A percentile compares a stretch with the other conserved stretches of the same genome.
These are phyloP conservation scores for Pemphredon lugubris DNA, from an alignment of 2,888 invertebrate genomes.

Conservation along the genomic window DNA sequence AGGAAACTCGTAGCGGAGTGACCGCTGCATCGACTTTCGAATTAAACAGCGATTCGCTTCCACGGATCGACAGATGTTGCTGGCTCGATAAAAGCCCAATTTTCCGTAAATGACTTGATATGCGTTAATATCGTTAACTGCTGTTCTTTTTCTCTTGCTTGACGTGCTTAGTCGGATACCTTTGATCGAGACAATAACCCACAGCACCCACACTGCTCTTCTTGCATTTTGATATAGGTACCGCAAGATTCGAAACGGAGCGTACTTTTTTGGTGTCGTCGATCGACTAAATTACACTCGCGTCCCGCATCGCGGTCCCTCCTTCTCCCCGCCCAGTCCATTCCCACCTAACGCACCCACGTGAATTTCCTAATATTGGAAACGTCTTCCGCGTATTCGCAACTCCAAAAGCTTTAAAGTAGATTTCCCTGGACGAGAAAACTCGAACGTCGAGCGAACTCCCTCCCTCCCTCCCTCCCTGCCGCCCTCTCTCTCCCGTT, in stretches of 20 bases:
- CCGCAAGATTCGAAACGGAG: no score
- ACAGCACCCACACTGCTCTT: no score
- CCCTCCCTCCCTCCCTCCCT: no score
- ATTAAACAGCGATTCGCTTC: constrained; percentile 15
- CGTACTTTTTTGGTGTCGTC: neutral
- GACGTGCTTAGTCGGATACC: no score
- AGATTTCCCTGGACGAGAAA: neutral
- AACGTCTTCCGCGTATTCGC: neutral
- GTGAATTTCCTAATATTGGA: neutral
- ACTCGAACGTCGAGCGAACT: neutral
- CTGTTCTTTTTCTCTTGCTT: no score
- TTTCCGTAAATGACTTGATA: neutral
- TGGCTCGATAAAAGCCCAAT: constrained; percentile 23
- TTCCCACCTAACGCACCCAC: neutral
- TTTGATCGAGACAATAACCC: no score
- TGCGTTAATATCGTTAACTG: neutral
- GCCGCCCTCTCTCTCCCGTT: no score
- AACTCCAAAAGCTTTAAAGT: neutral
- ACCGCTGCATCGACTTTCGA: constrained; percentile 37
- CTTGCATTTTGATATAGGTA: no score
- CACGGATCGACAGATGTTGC: constrained; percentile 35
- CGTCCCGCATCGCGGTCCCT: neutral
- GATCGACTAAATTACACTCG: neutral
- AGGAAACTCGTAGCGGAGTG: constrained; percentile 32
- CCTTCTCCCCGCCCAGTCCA: neutral